Conservation (phyloP, 2,113 vertebrate genomes). For the Coregonus clupeaformis region DNA sequence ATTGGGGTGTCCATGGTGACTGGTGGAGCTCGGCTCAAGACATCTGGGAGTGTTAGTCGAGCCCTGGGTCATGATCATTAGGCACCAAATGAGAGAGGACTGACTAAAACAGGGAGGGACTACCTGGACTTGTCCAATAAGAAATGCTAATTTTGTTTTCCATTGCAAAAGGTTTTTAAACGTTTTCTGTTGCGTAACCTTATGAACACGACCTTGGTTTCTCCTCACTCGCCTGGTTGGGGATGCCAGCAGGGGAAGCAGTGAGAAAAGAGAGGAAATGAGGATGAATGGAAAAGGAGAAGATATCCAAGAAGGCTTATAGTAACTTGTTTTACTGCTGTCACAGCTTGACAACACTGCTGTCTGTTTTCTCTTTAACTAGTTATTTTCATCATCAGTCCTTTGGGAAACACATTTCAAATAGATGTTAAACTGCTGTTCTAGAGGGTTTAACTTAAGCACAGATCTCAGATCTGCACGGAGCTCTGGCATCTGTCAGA, state of each 20-base stretch:
- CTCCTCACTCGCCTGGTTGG: conserved; percentile 4
- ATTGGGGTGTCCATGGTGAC: not conserved
- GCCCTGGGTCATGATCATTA: no score
- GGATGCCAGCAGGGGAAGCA: conserved; percentile 10
- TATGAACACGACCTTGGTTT: not conserved
- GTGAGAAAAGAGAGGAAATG: conserved; percentile 1
- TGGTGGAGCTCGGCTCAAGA: conserved; percentile 19
- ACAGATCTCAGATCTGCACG: conserved; percentile 49
- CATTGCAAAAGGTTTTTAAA: no score
- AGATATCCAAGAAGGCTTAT: conserved; percentile 13
- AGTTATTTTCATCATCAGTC: conserved; percentile 33
- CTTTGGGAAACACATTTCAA: conserved; percentile 20
- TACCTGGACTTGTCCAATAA: no score
- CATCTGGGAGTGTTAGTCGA: conserved; percentile 11
- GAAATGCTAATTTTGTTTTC: no score
- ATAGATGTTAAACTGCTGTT: conserved; percentile 51
- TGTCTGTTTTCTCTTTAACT: conserved; percentile 17
- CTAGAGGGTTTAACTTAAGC: conserved; percentile 42
- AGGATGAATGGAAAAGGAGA: conserved; percentile 13
- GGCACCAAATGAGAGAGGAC: no score
- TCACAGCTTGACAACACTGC: conserved; percentile 18
- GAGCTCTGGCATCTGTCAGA: conserved; percentile 44
- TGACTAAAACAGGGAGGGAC: no score
- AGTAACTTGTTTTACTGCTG: conserved; percentile 20
- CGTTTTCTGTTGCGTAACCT: no score